Percentiles rank a stretch among this genome's conserved stretches.
Conservation (phyloP, 2,888 invertebrate genomes). For the Protophormia terraenovae region DNA sequence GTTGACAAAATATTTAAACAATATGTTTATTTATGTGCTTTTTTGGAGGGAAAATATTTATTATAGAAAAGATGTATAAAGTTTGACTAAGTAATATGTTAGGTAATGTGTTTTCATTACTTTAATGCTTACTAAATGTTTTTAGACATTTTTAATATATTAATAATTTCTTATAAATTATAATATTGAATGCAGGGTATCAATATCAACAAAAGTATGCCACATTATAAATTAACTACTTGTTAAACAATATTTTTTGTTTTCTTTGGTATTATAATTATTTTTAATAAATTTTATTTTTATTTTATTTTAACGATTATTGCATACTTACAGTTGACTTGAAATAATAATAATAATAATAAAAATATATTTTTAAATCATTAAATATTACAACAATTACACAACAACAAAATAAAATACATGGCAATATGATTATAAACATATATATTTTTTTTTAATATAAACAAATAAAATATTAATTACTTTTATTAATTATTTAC, state of each 20-base stretch:
- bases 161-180: too few species aligned
- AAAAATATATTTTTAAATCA: neutral
- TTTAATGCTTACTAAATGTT: neutral
- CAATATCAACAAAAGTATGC: too few species aligned
- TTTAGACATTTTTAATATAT: neutral
- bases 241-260: neutral
- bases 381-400: conserved; percentile 8
- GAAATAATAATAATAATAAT: conserved; percentile 33
- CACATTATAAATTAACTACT: neutral
- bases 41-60: too few species aligned
- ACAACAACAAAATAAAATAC: neutral
- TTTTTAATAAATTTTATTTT: conserved; percentile 58
- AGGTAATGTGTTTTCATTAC: neutral
- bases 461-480: conserved; percentile 36
- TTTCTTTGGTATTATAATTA: conserved; percentile 22
- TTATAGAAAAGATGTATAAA: too few species aligned
- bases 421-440: conserved; percentile 1
- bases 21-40: too few species aligned
- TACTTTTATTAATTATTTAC: conserved; percentile 17
- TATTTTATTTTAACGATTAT: conserved; percentile 59
- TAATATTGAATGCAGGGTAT: too few species aligned
- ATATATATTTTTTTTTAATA: neutral
- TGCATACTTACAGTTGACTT: conserved; percentile 53
- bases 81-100: neutral
- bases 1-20: too few species aligned